Percentiles rank a stretch among this genome's conserved stretches.
Evolutionary conservation across 1,140 invertebrate genomes (phyloP).

Genomic region (Penaeus vannamei): DNA sequence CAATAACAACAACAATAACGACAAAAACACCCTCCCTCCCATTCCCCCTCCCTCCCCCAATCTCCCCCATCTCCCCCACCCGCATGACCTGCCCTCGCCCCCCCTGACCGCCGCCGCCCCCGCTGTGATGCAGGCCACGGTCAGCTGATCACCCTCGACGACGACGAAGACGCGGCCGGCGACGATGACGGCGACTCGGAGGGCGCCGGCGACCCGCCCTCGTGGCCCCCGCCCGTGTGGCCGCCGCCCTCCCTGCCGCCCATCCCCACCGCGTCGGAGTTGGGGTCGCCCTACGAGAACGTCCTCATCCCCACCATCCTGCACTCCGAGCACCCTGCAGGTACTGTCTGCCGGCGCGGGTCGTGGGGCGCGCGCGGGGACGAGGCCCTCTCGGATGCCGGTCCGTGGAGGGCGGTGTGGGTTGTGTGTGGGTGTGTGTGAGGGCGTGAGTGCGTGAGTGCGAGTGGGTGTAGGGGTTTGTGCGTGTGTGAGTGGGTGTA

Average conservation of each 20-base stretch:
- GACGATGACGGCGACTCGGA: slow-evolving; percentile 34
- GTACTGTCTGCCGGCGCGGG: background rate
- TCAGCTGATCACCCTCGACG: slow-evolving; percentile 56
- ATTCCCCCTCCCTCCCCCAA: too few species aligned
- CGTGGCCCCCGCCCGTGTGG: slow-evolving; percentile 52
- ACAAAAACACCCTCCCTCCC: background rate
- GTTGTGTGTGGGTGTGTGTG: too few species aligned
- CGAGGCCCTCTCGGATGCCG: too few species aligned
- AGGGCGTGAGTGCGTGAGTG: too few species aligned
- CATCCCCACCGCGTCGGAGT: slow-evolving; percentile 52
- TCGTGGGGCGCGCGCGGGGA: background rate
- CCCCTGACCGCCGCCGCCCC: background rate
- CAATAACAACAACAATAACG: background rate
- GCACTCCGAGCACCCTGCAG: slow-evolving; percentile 36
- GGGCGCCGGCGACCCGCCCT: slow-evolving; percentile 57
- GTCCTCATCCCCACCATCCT: slow-evolving; percentile 60
- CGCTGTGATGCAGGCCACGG: slow-evolving; percentile 39
- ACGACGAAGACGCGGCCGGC: slow-evolving; percentile 40
- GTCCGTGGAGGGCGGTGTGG: too few species aligned
- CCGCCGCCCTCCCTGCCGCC: slow-evolving; percentile 49
- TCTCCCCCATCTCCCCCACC: background rate
- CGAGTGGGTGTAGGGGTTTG: too few species aligned
- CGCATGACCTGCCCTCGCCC: background rate
- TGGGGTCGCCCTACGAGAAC: slow-evolving; percentile 65
- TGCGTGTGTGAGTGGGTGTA: too few species aligned